These are phyloP conservation scores for Antheraea yamamai DNA, from an alignment of 2,888 invertebrate species.

Conservation along the genomic window DNA sequence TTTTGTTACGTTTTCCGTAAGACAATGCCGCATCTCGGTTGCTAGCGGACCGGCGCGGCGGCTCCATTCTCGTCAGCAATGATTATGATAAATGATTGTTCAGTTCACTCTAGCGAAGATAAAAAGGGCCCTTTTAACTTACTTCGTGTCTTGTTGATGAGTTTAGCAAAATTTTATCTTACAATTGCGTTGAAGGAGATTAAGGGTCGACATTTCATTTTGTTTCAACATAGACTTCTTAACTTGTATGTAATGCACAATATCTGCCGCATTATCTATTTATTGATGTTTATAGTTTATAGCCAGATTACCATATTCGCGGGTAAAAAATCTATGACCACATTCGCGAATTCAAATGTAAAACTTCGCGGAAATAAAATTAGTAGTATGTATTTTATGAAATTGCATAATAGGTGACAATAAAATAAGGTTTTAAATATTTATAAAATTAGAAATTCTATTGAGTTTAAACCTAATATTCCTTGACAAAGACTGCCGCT, in stretches of 20 bases:
- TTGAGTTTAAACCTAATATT: no score
- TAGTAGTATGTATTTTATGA: no score
- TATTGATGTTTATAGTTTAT: no score
- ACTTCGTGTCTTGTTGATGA: slow-evolving; percentile 18
- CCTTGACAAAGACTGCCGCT: no score
- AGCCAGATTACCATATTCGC: no score
- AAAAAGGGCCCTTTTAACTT: slow-evolving; percentile 34
- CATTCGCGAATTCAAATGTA: no score
- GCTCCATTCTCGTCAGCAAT: slow-evolving; percentile 22
- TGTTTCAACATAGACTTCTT: neutral
- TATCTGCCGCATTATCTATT: no score
- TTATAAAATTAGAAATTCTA: no score
- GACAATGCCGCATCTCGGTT: slow-evolving; percentile 8
- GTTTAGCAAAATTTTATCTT: slow-evolving; percentile 16
- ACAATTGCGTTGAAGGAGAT: slow-evolving; percentile 3
- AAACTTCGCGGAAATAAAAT: no score
- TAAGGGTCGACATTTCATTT: neutral
- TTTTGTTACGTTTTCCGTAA: slow-evolving; percentile 5
- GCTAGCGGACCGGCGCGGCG: neutral
- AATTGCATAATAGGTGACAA: no score
- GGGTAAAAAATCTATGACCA: no score
- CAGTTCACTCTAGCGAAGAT: slow-evolving; percentile 34
- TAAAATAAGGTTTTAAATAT: no score
- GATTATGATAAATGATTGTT: slow-evolving; percentile 44
- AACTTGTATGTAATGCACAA: neutral